Evolutionary conservation across 2,888 invertebrate genomes (phyloP), one percentile per base, ranked within the genome.

Genomic region (Polymixis lichenea): DNA sequence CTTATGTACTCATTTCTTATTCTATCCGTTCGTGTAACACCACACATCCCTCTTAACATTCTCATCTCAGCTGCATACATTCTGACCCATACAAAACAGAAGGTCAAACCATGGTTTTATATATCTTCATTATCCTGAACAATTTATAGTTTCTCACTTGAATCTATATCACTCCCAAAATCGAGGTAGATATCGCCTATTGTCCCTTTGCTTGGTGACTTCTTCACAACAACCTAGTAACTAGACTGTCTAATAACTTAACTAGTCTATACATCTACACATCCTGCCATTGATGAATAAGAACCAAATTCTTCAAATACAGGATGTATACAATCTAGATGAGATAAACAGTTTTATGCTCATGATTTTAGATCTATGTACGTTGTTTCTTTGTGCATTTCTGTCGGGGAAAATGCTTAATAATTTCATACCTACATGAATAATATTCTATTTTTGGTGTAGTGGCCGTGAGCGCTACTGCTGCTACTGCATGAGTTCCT

Each of bases 351-450:
- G 22, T 9, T 43, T 43, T 15, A 28, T 15, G 17, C 9, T 28
- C 7, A 43, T 2, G 9, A 51, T 53, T 9, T 22, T 19, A 22
- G 8, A 60, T 46, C 56, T 58, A 22, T 58, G 15, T 49, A 22
- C 75, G 15, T 49, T 28, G 38, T 32, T 13, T 2, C 0, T 38
- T 51, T 67, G 17, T 51, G 32, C 32, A n/a, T 55, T 32, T 56
- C 72, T 13, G 15, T 28, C 55, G n/a, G 28, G 75, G 55, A 81
- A 77, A 80, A 64, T 46, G 2, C 51, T 17, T 32, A 25, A 55
- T 32, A 13, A 53, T 55, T 62, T 38, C 17, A 61, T 55, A 13
- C n/a, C n/a, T n/a, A n/a, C 8, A 22, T 70, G 38, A 80, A 64
- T 74, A 56, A 64, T 43, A n/a, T n/a, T n/a, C n/a, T n/a, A n/a